phyloP scores from a whole-genome alignment of 1,140 invertebrate genomes.

The Zaprionus nigranus region DNA sequence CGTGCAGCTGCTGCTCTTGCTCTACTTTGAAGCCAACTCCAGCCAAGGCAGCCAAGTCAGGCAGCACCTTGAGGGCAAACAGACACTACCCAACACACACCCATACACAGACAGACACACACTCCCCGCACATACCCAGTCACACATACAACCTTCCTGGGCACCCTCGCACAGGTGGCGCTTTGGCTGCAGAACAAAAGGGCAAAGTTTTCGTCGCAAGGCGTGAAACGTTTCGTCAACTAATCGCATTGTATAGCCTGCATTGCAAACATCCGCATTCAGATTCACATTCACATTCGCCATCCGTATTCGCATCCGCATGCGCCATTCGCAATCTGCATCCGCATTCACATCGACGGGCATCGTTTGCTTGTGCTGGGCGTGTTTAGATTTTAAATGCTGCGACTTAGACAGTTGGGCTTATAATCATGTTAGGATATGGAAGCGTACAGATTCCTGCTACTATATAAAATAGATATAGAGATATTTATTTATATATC shows the following conservation, averaged over 20 bases:
- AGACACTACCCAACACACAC: conserved; percentile 38
- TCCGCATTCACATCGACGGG: background rate
- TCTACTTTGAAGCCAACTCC: conserved; percentile 22
- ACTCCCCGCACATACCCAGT: background rate
- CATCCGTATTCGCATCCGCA: conserved; percentile 7
- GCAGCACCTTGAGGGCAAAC: conserved; percentile 25
- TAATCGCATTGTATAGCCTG: conserved; percentile 45
- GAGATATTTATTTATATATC: too few relatives aligned
- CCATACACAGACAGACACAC: too few relatives aligned
- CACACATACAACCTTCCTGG: background rate
- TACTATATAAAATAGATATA: too few relatives aligned
- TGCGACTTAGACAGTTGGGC: background rate
- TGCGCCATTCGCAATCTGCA: conserved; percentile 7
- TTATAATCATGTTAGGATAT: background rate
- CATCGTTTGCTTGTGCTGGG: background rate
- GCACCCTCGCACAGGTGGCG: conserved; percentile 1
- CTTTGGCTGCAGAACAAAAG: conserved; percentile 50
- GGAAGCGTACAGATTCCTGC: background rate
- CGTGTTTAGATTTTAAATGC: conserved; percentile 40
- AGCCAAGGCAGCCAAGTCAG: conserved; percentile 25
- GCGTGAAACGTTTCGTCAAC: conserved; percentile 74
- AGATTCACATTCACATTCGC: conserved; percentile 2
- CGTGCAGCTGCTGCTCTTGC: conserved; percentile 64
- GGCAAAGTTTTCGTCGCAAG: conserved; percentile 74
- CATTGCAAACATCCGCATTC: conserved; percentile 15